Evolutionary conservation across 2,888 invertebrate species (phyloP).

Genomic region (Tetropium fuscum): DNA sequence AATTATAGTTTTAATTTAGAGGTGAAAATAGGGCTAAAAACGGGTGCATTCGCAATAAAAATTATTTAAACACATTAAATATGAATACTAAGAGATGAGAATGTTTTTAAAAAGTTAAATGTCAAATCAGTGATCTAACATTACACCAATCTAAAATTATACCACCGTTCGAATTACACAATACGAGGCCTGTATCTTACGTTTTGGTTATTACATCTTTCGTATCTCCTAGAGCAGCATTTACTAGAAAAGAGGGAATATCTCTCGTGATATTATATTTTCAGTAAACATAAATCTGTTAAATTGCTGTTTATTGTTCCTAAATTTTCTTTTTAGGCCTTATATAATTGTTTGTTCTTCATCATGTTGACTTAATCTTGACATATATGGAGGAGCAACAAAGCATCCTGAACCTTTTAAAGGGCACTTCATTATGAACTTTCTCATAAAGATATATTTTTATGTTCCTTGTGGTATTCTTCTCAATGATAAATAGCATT

Average conservation of each 20-base stretch:
- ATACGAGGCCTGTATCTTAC: too few relatives aligned
- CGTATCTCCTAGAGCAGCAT: conserved; percentile 8
- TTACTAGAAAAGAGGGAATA: conserved; percentile 7
- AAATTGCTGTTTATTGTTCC: conserved; percentile 34
- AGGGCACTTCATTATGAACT: conserved; percentile 21
- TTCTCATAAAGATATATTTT: conserved; percentile 15
- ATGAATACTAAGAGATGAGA: too few relatives aligned
- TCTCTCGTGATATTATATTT: conserved; percentile 28
- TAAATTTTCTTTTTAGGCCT: conserved; percentile 29
- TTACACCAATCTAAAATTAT: too few relatives aligned
- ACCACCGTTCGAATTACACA: too few relatives aligned
- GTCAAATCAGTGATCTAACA: too few relatives aligned
- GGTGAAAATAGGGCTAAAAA: too few relatives aligned
- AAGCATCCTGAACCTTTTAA: conserved; percentile 28
- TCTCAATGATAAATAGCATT: not conserved
- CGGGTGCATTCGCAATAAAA: too few relatives aligned
- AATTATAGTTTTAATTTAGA: too few relatives aligned
- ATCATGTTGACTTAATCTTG: conserved; percentile 38
- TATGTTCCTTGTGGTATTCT: conserved; percentile 1
- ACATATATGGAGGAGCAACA: conserved; percentile 31
- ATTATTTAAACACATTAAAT: too few relatives aligned
- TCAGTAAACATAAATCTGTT: conserved; percentile 33
- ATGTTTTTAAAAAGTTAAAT: too few relatives aligned
- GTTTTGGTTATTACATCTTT: too few relatives aligned
- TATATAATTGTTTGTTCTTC: conserved; percentile 38